Evolutionary conservation across 2,797 vertebrate species (phyloP).

Genomic region (Alcedo atthis): DNA sequence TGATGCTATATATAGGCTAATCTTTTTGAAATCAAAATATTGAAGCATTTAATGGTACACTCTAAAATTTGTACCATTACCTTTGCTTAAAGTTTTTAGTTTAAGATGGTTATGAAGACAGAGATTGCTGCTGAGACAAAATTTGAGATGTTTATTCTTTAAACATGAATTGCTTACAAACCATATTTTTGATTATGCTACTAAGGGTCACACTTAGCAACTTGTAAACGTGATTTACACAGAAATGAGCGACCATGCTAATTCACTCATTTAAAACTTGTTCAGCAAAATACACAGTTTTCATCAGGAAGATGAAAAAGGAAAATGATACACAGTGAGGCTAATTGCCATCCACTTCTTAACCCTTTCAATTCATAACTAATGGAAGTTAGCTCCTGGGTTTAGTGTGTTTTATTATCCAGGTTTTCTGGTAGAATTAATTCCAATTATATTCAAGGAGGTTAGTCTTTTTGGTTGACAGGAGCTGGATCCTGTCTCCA

Average conservation of each 20-base stretch:
- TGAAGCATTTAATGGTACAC: not conserved
- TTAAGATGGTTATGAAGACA: not conserved
- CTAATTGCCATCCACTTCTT: not conserved
- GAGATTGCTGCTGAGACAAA: conserved; percentile 19
- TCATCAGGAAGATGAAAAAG: not conserved
- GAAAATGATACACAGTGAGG: not conserved
- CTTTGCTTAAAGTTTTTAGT: conserved; percentile 10
- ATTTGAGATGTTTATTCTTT: conserved; percentile 19
- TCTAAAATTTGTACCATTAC: not conserved
- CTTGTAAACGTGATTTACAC: not conserved
- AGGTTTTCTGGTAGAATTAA: not conserved
- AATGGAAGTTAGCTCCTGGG: not conserved
- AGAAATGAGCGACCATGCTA: conserved; percentile 21
- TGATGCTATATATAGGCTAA: not conserved
- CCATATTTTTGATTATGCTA: conserved; percentile 28
- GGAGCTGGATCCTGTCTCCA: not conserved
- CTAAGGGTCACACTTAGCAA: conserved; percentile 13
- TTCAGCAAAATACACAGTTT: not conserved
- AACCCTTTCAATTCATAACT: not conserved
- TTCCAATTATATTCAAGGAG: not conserved
- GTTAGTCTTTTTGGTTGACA: not conserved
- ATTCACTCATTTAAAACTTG: conserved; percentile 24
- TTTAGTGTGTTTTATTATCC: not conserved
- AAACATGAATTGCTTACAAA: conserved; percentile 35
- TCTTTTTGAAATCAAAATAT: conserved; percentile 42